Evolutionary conservation across 2,888 invertebrate genomes (phyloP).

Genomic region (Empis stercorea): DNA sequence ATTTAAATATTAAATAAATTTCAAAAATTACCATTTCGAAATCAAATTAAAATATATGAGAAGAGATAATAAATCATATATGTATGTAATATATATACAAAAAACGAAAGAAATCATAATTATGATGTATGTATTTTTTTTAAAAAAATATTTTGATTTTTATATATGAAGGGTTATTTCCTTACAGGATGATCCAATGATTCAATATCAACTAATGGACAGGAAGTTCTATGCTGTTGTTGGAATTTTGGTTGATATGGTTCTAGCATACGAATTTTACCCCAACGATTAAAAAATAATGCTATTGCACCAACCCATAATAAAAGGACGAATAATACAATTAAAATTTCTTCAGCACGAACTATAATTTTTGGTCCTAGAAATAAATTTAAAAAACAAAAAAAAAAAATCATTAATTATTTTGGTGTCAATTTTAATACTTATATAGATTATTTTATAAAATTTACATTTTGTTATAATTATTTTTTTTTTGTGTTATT

Average conservation of each 20-base stretch:
- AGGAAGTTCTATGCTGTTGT: constrained; percentile 68
- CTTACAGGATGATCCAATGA: constrained; percentile 28
- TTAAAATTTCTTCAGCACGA: constrained; percentile 71
- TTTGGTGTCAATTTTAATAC: background rate
- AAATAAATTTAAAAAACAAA: constrained; percentile 4
- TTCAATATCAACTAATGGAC: constrained; percentile 47
- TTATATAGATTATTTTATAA: background rate
- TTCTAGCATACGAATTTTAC: constrained; percentile 84
- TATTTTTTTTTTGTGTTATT: too few species aligned
- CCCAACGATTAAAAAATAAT: constrained; percentile 88
- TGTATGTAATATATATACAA: too few species aligned
- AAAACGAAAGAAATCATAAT: too few species aligned
- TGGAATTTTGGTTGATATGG: constrained; percentile 86
- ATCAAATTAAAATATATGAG: too few species aligned
- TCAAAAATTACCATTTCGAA: too few species aligned
- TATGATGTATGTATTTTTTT: too few species aligned
- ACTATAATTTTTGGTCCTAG: constrained; percentile 58
- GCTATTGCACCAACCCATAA: constrained; percentile 84
- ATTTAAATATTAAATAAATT: too few species aligned
- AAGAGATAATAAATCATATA: too few species aligned
- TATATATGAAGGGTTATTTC: background rate
- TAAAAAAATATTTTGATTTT: too few species aligned
- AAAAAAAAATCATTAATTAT: background rate
- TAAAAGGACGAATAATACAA: constrained; percentile 70
- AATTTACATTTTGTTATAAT: too few species aligned